A percentile compares a stretch with the other conserved stretches of the same genome.
phyloP scores from a whole-genome alignment of 2,888 invertebrate genomes.

The Craniophora ligustri region DNA sequence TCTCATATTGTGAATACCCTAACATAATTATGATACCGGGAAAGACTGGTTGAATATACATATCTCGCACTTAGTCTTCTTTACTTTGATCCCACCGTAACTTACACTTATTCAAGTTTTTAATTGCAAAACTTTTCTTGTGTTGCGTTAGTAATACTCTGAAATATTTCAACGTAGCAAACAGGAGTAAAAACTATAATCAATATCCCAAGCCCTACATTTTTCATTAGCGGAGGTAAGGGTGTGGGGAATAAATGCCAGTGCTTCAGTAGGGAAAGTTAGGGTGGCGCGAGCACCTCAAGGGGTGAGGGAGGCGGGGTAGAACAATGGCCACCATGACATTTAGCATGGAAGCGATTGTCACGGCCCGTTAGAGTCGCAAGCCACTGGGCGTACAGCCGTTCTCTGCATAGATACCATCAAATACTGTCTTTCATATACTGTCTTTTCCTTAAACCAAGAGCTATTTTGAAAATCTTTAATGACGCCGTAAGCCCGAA shows the following conservation, averaged over 20 bases:
- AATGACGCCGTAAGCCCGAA: constrained; percentile 25
- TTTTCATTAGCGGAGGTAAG: constrained; percentile 79
- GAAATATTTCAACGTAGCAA: constrained; percentile 45
- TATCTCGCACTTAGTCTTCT: constrained; percentile 1
- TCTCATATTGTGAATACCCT: too few relatives aligned
- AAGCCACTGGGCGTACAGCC: constrained; percentile 80
- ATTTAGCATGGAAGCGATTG: constrained; percentile 88
- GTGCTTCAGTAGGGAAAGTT: constrained; percentile 72
- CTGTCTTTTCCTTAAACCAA: constrained; percentile 58
- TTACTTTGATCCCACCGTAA: constrained; percentile 20
- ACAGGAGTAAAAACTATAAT: constrained; percentile 63
- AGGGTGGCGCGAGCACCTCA: constrained; percentile 64
- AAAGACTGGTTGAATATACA: neutral
- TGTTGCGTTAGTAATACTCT: constrained; percentile 29
- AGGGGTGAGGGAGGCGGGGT: constrained; percentile 62
- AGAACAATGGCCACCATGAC: constrained; percentile 88
- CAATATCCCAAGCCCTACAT: constrained; percentile 73
- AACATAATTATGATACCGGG: neutral
- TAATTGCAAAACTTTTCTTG: constrained; percentile 43
- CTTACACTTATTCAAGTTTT: constrained; percentile 34
- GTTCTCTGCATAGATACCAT: constrained; percentile 72
- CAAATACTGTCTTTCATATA: constrained; percentile 73
- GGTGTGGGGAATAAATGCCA: constrained; percentile 81
- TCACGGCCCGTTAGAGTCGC: constrained; percentile 84
- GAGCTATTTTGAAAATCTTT: constrained; percentile 27